Base-by-base conservation (phyloP, 2,888 invertebrate genomes). In the Odontocerum albicorne region DNA sequence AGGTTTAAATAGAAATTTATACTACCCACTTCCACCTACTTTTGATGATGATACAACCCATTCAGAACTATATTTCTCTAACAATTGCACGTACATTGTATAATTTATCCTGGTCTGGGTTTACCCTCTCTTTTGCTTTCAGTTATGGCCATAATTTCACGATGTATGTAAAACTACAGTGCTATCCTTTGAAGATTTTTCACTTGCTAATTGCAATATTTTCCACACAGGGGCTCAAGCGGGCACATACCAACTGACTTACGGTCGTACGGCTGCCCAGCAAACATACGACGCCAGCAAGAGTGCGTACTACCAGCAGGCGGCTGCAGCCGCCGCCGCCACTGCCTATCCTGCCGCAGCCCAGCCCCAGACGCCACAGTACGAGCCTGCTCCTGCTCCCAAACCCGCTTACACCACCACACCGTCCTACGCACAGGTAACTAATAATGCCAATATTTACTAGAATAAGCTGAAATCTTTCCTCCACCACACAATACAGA, bases 291-390 rank as follows among this genome's bases (percentile, higher is more conserved):
- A 90, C 77, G 87, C 91, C 10, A 86, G 88, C 66, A 90, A 92
- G 73, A 87, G 90, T 1, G 88, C 87, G 59, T 90, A 91, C 72
- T 91, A 90, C 71, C 92, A 91, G 72, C 87, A 89, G 63, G 85
- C 88, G n/a, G 80, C 84, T 39, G 83, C 86, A 33, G 82, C 84
- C 43, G 75, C 81, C n/a, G 78, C 81, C 1, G 58, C 61, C 27
- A 77, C 81, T 1, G 57, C 61, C 12, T 85, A 87, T 69, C 84
- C 86, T 6, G 77, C 84, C n/a, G 77, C 84, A 12, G 86, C 84
- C 47, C 82, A 81, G 31, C 82, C 82, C 42, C 81, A 80, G 66
- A 79, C 79, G 43, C 80, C 81, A 62, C 78, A 81, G 32, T 72
- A 82, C 62, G 82, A 83, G 70, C 81, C 83, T 65, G 67, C 78